Evolutionary conservation across 2,113 vertebrate species (phyloP).

Genomic region (Nannospalax galili): DNA sequence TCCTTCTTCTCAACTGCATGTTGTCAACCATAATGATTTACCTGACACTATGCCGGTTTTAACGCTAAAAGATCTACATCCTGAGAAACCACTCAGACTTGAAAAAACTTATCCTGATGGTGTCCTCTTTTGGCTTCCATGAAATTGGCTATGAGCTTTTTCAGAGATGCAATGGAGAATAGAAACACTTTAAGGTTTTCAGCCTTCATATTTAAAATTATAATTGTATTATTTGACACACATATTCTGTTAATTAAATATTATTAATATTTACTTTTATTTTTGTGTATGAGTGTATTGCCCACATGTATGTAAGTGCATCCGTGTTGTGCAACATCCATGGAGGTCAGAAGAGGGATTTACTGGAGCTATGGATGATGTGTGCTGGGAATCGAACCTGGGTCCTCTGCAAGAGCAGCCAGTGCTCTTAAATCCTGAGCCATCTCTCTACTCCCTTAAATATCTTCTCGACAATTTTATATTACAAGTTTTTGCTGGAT

Average conservation of each 20-base stretch:
- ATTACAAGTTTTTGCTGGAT: neutral
- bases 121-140: neutral
- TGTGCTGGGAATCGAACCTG: no score
- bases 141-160: neutral
- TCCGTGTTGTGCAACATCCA: no score
- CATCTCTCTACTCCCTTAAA: no score
- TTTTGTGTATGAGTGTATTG: no score
- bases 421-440: no score
- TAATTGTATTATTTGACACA: constrained; percentile 4
- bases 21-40: neutral
- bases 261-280: no score
- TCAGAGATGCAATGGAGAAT: neutral
- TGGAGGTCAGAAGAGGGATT: no score
- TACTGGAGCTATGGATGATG: no score
- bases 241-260: neutral
- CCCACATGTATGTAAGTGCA: no score
- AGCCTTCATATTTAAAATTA: neutral
- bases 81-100: neutral
- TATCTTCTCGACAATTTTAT: constrained; percentile 49
- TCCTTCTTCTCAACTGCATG: neutral
- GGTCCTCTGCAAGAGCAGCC: no score
- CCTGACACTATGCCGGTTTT: neutral
- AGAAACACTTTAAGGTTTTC: neutral
- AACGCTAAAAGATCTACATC: neutral
- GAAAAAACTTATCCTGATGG: neutral